Evolutionary conservation across 2,113 vertebrate species (phyloP).

Genomic region (Nycticebus coucang): DNA sequence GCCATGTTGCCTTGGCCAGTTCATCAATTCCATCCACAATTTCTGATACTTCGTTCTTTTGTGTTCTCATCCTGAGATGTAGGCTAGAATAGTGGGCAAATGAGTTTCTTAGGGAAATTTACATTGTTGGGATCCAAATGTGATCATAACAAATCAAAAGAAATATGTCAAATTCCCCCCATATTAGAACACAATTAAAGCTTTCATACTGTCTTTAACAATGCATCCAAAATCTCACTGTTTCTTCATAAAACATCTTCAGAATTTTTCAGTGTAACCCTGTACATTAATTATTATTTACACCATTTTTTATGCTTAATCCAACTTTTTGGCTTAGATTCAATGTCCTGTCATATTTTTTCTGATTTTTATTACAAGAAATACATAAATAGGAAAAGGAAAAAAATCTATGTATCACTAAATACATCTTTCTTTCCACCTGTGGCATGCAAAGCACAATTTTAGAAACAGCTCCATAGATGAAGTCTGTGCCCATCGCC

Average conservation of each 20-base stretch:
- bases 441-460: background rate
- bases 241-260: background rate
- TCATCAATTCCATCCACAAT: background rate
- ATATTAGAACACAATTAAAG: background rate
- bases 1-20: background rate
- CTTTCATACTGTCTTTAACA: background rate
- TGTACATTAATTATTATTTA: background rate
- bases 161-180: background rate
- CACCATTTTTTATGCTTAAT: background rate
- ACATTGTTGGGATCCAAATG: background rate
- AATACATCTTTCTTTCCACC: background rate
- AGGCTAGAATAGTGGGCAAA: background rate
- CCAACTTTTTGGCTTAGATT: background rate
- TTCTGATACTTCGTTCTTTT: background rate
- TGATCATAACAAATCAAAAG: background rate
- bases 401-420: background rate
- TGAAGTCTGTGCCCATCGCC: background rate
- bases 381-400: background rate
- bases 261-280: background rate
- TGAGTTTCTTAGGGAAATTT: background rate
- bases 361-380: background rate
- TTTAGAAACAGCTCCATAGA: background rate
- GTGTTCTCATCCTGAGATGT: background rate
- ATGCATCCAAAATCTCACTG: background rate
- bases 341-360: background rate